Percentiles rank a stretch among this genome's conserved stretches.
Evolutionary conservation across 2,888 invertebrate genomes (phyloP).

Genomic region (Cephus spinipes): DNA sequence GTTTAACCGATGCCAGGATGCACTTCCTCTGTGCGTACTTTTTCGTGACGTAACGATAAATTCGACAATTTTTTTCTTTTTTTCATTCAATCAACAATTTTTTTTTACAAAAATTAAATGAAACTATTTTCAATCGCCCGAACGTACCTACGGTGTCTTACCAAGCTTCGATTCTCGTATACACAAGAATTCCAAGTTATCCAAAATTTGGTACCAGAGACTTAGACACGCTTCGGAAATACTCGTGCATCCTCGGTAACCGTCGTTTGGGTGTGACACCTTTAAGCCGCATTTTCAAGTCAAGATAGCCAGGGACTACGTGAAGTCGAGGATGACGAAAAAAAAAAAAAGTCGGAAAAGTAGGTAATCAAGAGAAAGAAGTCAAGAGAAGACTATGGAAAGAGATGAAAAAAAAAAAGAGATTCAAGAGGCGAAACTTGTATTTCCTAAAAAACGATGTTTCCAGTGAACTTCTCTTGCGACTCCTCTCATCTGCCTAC

Average conservation of each 20-base stretch:
- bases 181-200: background rate
- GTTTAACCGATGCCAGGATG: conserved; percentile 42
- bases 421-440: conserved; percentile 32
- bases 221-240: background rate
- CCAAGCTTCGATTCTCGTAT: background rate
- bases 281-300: conserved; percentile 26
- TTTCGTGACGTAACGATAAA: background rate
- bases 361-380: background rate
- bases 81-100: background rate
- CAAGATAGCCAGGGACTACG: conserved; percentile 1
- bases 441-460: conserved; percentile 52
- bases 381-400: background rate
- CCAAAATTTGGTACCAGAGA: background rate
- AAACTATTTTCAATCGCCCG: background rate
- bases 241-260: background rate
- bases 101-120: background rate
- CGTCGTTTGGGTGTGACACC: conserved; percentile 20
- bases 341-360: conserved; percentile 13
- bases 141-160: background rate
- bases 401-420: conserved; percentile 3
- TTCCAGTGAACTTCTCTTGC: background rate
- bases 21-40: background rate
- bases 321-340: conserved; percentile 5
- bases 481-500: background rate
- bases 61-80: background rate